Percentiles rank a stretch among this genome's conserved stretches.
Conservation (phyloP, 1,140 invertebrate genomes). For the Orius insidiosus region DNA sequence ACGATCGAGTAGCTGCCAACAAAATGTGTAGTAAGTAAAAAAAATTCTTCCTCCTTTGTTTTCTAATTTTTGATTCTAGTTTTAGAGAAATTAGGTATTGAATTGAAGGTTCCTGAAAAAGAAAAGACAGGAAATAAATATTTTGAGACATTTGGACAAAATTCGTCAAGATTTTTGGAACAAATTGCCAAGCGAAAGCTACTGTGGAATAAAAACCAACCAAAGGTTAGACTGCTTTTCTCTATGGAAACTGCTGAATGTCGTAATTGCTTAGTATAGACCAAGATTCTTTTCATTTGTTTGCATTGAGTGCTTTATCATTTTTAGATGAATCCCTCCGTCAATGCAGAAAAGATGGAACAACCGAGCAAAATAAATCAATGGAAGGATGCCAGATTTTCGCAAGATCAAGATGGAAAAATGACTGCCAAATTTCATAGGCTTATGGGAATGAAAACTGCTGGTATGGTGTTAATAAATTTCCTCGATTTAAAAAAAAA, state of each 20-base stretch:
- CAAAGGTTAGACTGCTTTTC: no score
- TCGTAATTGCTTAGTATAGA: no score
- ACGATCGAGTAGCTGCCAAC: no score
- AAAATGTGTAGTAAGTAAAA: neutral
- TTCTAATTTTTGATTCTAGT: no score
- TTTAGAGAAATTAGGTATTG: slow-evolving; percentile 19
- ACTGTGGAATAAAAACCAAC: slow-evolving; percentile 18
- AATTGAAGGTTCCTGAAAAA: slow-evolving; percentile 15
- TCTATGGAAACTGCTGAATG: no score
- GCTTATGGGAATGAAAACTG: slow-evolving; percentile 79
- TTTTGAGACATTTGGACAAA: slow-evolving; percentile 63
- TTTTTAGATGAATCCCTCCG: slow-evolving; percentile 41
- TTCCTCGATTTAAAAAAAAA: no score
- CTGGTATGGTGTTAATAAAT: no score
- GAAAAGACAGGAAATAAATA: slow-evolving; percentile 30
- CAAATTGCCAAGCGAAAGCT: slow-evolving; percentile 60
- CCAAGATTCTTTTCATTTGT: no score
- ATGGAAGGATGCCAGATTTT: slow-evolving; percentile 69
- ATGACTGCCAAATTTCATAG: slow-evolving; percentile 88
- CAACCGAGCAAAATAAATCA: slow-evolving; percentile 39
- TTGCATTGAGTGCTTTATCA: no score
- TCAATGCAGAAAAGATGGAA: slow-evolving; percentile 23
- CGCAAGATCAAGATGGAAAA: slow-evolving; percentile 75
- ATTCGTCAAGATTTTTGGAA: slow-evolving; percentile 68
- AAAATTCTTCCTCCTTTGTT: no score